Evolutionary conservation across 2,888 invertebrate genomes (phyloP).

Genomic region (Camponotus fellah): DNA sequence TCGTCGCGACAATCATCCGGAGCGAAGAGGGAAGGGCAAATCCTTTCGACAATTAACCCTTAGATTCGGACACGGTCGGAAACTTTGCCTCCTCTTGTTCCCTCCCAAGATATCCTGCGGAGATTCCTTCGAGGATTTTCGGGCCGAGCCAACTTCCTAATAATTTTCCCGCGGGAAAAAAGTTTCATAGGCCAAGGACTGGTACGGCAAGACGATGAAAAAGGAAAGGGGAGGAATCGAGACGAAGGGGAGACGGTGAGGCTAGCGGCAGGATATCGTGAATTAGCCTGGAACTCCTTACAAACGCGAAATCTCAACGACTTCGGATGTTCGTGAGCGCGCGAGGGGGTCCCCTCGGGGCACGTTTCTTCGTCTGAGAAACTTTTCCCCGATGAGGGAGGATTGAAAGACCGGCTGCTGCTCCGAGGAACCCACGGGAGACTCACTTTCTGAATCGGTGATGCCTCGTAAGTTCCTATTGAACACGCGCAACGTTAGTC

Average conservation of each 20-base stretch:
- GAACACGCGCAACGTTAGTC: neutral
- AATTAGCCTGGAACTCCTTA: conserved; percentile 66
- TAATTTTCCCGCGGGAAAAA: conserved; percentile 64
- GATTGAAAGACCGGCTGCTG: conserved; percentile 22
- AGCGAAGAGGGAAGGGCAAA: neutral
- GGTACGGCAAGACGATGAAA: conserved; percentile 16
- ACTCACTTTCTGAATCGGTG: neutral
- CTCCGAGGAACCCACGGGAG: neutral
- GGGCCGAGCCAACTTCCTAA: conserved; percentile 59
- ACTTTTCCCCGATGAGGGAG: conserved; percentile 26
- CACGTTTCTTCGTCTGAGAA: conserved; percentile 29
- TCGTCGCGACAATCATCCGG: conserved; percentile 13
- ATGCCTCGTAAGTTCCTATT: neutral
- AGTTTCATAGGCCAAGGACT: conserved; percentile 39
- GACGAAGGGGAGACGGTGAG: conserved; percentile 2
- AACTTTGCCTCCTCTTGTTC: conserved; percentile 25
- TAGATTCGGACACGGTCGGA: conserved; percentile 17
- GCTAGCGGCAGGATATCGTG: conserved; percentile 54
- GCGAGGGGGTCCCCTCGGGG: conserved; percentile 13
- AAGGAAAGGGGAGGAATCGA: neutral
- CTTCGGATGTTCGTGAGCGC: conserved; percentile 6
- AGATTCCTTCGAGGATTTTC: conserved; percentile 54
- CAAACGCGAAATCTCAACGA: conserved; percentile 51
- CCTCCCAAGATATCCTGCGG: neutral
- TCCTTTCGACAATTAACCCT: conserved; percentile 56